A percentile compares a stretch with the other conserved stretches of the same genome.
Conservation (phyloP, 2,797 vertebrate genomes). For the Silurus lanzhouensis region DNA sequence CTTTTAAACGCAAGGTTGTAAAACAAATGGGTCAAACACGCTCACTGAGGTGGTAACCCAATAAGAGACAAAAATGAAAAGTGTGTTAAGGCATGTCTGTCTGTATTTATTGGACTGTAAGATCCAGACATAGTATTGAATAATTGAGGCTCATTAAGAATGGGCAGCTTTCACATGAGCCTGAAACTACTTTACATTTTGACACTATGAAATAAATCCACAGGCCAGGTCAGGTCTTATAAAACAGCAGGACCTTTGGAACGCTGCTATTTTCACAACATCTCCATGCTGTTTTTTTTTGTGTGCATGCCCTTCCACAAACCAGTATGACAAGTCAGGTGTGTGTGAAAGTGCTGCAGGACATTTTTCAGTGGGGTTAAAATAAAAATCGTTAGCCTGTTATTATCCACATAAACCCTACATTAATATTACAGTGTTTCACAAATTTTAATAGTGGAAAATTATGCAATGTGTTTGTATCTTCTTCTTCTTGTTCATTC, state of each 20-base stretch:
- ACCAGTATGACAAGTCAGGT: conserved; percentile 6
- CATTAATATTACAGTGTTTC: background rate
- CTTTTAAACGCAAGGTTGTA: background rate
- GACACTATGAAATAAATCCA: background rate
- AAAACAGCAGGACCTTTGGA: conserved; percentile 19
- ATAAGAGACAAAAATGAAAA: conserved; percentile 8
- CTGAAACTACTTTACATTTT: background rate
- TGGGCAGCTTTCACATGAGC: background rate
- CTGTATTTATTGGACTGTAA: conserved; percentile 62
- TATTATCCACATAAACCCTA: background rate
- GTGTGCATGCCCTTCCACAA: background rate
- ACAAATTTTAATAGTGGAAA: too few relatives aligned
- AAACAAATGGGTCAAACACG: background rate
- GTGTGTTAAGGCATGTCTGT: conserved; percentile 34
- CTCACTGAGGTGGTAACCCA: background rate
- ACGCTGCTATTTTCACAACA: background rate
- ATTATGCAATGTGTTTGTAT: background rate
- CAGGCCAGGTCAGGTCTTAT: background rate
- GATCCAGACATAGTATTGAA: conserved; percentile 73
- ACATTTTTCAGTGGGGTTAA: background rate
- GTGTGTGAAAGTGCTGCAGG: background rate
- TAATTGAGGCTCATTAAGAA: conserved; percentile 57
- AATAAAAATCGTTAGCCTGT: background rate
- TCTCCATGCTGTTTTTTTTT: background rate
- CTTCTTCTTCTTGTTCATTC: background rate